phyloP scores from a whole-genome alignment of 2,797 vertebrate species.

The Thalassophryne amazonica region DNA sequence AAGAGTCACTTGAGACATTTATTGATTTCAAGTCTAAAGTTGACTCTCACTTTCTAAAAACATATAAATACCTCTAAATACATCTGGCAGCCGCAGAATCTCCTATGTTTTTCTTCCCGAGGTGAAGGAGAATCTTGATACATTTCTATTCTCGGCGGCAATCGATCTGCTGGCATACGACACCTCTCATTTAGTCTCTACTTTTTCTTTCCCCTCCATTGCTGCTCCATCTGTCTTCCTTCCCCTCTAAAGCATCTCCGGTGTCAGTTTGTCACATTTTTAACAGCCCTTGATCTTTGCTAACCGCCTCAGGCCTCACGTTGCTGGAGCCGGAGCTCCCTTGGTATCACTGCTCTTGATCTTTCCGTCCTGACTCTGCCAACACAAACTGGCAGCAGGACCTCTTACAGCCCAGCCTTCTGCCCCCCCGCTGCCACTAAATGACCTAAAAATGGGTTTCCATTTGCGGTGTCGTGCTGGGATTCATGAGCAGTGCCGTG shows the following conservation, averaged over 20 bases:
- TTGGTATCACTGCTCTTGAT: conserved; percentile 57
- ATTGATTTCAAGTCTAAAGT: neutral
- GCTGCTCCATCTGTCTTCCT: conserved; percentile 14
- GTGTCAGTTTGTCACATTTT: conserved; percentile 55
- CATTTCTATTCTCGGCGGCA: conserved; percentile 52
- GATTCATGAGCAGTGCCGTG: neutral
- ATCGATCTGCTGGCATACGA: conserved; percentile 62
- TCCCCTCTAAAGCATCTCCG: conserved; percentile 29
- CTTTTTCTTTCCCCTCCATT: conserved; percentile 6
- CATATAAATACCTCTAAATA: conserved; percentile 25
- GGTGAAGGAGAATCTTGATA: conserved; percentile 55
- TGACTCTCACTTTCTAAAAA: too few species aligned
- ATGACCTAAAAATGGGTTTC: conserved; percentile 23
- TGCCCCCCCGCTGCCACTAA: conserved; percentile 25
- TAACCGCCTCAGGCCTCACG: conserved; percentile 57
- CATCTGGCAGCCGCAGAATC: conserved; percentile 24
- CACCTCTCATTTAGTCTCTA: conserved; percentile 42
- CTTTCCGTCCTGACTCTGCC: conserved; percentile 41
- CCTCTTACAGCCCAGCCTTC: conserved; percentile 10
- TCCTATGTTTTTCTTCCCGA: conserved; percentile 37
- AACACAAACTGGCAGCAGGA: conserved; percentile 26
- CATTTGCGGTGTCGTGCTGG: neutral
- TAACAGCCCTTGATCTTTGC: conserved; percentile 55
- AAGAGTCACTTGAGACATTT: neutral
- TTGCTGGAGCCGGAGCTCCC: conserved; percentile 43